Base-by-base conservation (phyloP, 2,113 vertebrate genomes). In the Ailurus styani region DNA sequence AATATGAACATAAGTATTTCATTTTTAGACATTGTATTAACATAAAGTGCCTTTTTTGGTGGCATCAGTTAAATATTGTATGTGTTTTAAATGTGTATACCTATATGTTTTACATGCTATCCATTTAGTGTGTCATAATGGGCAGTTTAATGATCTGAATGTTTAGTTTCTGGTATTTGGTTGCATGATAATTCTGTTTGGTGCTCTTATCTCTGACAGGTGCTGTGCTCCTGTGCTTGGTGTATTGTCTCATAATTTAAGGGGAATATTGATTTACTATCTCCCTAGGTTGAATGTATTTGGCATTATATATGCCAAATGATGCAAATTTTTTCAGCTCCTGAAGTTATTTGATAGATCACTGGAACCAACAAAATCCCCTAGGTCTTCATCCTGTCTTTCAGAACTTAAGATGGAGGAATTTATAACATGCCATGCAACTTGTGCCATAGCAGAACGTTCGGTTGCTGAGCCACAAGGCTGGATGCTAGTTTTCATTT, bases 401-500 rank as follows among this genome's bases (percentile, higher is more conserved):
- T 97, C 82, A 95, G 91, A 95, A 29, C 54, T 89, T 96, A 95
- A 98, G 75, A 96, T 91, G 14, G 89, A 95, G 97, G 93, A 97
- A 98, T 98, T 98, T 98, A 98, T 83, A 87, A 64, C 89, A 75
- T 90, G 86, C 88, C 78, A 86, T 78, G 84, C 95, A 97, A n/a
- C 95, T 87, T 73, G 77, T 88, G 96, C 94, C 78, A 85, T 94
- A 4, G 0, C 97, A 84, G 92, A 96, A 70, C 92, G 75, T 97
- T 98, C 82, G 25, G 42, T 97, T 98, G 88, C 2, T 57, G 90
- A 97, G 82, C 91, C 96, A 78, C 96, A 98, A 98, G 81, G 54
- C 88, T 97, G 95, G 77, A 79, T 0, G 0, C n/a, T 95, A 50
- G 95, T 98, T 98, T 98, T 98, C 95, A 98, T 98, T 98, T 92